Evolutionary conservation across 2,113 vertebrate genomes (phyloP).

Genomic region (Etheostoma spectabile): DNA sequence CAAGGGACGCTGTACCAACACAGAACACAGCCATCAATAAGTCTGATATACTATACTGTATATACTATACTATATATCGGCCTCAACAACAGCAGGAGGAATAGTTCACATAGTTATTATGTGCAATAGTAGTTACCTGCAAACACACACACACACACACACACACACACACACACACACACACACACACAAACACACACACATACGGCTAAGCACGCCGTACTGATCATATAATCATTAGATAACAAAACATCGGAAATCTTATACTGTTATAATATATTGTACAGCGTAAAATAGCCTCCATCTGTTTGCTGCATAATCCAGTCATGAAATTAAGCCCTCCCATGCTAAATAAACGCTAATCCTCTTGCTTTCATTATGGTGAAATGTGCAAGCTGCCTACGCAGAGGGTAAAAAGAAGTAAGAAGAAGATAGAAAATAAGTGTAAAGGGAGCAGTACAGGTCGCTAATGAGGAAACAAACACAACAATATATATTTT

Average conservation of each 20-base stretch:
- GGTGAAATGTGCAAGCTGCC: constrained; percentile 18
- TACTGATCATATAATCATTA: constrained; percentile 54
- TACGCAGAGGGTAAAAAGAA: not conserved
- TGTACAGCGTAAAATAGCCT: constrained; percentile 53
- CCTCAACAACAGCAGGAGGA: constrained; percentile 15
- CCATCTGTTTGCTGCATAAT: constrained; percentile 63
- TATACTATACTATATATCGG: constrained; percentile 4
- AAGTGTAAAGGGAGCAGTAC: not conserved
- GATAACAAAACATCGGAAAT: constrained; percentile 40
- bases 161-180: too few relatives aligned
- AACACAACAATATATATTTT: constrained; percentile 1
- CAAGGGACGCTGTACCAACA: not conserved
- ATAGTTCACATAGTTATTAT: constrained; percentile 4
- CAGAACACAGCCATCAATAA: not conserved
- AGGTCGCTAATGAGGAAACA: constrained; percentile 12
- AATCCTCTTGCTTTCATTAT: constrained; percentile 63
- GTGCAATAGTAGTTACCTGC: constrained; percentile 17
- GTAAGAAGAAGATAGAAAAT: not conserved
- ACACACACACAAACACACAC: too few relatives aligned
- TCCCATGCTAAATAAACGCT: constrained; percentile 64
- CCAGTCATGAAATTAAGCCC: constrained; percentile 59
- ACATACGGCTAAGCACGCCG: constrained; percentile 7
- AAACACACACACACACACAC: constrained; percentile 12
- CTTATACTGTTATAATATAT: constrained; percentile 30
- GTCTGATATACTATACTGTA: not conserved